Evolutionary conservation across 2,797 vertebrate genomes (phyloP).

Genomic region (Anabas testudineus): DNA sequence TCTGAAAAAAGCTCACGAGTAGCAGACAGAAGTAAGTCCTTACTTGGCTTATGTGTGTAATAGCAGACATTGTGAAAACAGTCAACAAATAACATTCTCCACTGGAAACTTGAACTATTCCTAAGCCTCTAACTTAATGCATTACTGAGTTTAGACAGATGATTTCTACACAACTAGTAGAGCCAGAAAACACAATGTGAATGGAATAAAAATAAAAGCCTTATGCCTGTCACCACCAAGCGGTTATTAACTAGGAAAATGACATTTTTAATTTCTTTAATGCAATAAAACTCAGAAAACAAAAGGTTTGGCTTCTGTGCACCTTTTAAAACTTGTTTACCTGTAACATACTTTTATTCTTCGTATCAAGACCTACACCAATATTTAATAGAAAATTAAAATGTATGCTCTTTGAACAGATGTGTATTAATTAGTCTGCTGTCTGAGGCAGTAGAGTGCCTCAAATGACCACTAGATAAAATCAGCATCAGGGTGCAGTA

Average conservation of each 20-base stretch:
- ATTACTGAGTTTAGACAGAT: too few relatives aligned
- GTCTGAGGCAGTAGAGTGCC: slow-evolving; percentile 5
- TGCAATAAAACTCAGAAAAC: not conserved
- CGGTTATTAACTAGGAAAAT: not conserved
- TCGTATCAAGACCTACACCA: not conserved
- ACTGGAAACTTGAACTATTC: too few relatives aligned
- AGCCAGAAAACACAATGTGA: too few relatives aligned
- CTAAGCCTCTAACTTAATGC: too few relatives aligned
- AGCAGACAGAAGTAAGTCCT: too few relatives aligned
- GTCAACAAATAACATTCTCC: too few relatives aligned
- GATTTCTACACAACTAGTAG: too few relatives aligned
- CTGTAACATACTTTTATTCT: not conserved
- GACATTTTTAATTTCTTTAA: not conserved
- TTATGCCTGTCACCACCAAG: not conserved
- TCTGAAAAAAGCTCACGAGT: too few relatives aligned
- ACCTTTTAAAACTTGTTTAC: not conserved
- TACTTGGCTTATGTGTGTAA: too few relatives aligned
- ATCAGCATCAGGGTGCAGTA: not conserved
- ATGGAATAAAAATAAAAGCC: too few relatives aligned
- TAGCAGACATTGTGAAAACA: too few relatives aligned
- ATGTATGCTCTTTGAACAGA: not conserved
- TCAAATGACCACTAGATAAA: slow-evolving; percentile 30
- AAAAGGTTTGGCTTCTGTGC: not conserved
- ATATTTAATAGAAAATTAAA: too few relatives aligned
- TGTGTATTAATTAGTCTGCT: slow-evolving; percentile 3